These are phyloP conservation scores for Pantala flavescens DNA, from an alignment of 1,140 invertebrate species.

Conservation along the genomic window DNA sequence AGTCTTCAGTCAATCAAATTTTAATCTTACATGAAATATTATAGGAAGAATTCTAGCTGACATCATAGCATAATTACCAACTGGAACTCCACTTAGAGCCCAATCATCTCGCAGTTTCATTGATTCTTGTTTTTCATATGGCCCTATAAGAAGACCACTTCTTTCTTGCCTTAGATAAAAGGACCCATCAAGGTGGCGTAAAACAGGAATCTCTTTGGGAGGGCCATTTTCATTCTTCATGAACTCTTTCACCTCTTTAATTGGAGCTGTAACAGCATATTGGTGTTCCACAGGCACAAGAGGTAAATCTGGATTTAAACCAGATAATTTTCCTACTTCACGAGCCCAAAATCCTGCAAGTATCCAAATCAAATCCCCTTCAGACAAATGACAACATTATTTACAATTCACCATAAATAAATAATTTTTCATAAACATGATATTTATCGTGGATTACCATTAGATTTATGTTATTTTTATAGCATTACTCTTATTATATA, in stretches of 20 bases:
- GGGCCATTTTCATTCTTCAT: background rate
- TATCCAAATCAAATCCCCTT: background rate
- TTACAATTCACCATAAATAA: no score
- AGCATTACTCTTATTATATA: no score
- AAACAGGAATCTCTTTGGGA: slow-evolving; percentile 33
- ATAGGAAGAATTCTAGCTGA: no score
- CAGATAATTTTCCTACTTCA: slow-evolving; percentile 32
- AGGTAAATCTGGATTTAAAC: slow-evolving; percentile 29
- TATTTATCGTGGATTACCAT: no score
- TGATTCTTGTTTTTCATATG: slow-evolving; percentile 33
- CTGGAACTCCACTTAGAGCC: slow-evolving; percentile 32
- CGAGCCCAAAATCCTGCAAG: slow-evolving; percentile 35
- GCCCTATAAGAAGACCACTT: slow-evolving; percentile 35
- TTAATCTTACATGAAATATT: no score
- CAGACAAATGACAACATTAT: background rate
- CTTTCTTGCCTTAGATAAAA: slow-evolving; percentile 36
- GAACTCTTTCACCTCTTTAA: slow-evolving; percentile 31
- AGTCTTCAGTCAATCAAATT: no score
- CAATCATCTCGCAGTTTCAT: slow-evolving; percentile 36
- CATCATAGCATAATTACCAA: slow-evolving; percentile 25
- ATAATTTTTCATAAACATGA: no score
- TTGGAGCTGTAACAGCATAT: slow-evolving; percentile 32
- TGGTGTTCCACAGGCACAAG: slow-evolving; percentile 37
- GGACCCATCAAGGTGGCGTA: slow-evolving; percentile 38
- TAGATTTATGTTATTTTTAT: no score